Conservation (phyloP, 2,797 vertebrate species). For the Mycteria americana region DNA sequence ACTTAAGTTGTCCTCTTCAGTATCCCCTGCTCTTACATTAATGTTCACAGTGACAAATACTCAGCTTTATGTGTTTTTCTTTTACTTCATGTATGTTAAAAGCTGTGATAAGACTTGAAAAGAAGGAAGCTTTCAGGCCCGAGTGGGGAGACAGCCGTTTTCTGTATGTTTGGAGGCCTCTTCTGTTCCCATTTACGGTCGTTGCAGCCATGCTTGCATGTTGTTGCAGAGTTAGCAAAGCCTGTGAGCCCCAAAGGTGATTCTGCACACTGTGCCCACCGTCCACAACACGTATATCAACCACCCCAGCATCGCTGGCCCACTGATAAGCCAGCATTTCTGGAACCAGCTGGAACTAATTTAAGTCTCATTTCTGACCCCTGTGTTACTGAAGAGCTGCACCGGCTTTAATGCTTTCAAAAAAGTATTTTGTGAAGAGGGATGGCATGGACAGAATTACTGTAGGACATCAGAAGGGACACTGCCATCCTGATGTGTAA, state of each 20-base stretch:
- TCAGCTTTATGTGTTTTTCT: background rate
- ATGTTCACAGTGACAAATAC: accelerated
- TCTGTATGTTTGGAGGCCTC: background rate
- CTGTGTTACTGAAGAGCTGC: background rate
- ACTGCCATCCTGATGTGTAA: background rate
- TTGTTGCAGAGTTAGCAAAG: background rate
- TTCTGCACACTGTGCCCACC: background rate
- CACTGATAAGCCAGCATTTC: background rate
- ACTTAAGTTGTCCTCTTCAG: background rate
- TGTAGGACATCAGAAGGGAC: background rate
- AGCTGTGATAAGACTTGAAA: background rate
- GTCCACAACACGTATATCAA: background rate
- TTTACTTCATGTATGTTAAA: background rate
- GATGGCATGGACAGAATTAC: background rate
- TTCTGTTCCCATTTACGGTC: accelerated
- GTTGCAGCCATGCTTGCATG: background rate
- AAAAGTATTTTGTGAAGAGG: background rate
- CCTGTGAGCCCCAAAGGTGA: background rate
- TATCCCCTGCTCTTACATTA: background rate
- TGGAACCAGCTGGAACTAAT: background rate
- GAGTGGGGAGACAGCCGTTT: background rate
- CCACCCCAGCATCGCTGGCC: background rate
- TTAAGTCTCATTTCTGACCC: background rate
- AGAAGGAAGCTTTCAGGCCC: background rate
- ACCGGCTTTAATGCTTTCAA: background rate